Conservation (phyloP, 2,888 invertebrate species). For the Drosophila longiperda region DNA sequence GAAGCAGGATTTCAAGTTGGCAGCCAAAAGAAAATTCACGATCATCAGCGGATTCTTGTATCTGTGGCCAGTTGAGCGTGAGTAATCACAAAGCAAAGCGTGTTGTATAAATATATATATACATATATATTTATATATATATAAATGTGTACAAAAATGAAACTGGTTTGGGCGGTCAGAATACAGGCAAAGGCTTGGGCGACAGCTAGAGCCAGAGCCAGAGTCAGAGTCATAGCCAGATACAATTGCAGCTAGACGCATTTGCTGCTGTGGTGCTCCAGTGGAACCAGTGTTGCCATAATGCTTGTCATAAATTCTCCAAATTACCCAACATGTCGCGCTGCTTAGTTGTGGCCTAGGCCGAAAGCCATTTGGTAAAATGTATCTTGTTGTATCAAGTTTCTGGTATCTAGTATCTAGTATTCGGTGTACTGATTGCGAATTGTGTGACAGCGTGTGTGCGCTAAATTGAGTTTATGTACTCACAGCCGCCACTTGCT, state of each 20-base stretch:
- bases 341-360: slow-evolving; percentile 51
- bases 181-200: slow-evolving; percentile 21
- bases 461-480: slow-evolving; percentile 75
- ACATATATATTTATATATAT: slow-evolving; percentile 1
- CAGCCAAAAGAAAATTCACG: slow-evolving; percentile 62
- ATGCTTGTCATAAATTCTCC: slow-evolving; percentile 81
- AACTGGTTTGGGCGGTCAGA: slow-evolving; percentile 76
- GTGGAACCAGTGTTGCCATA: slow-evolving; percentile 74
- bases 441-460: slow-evolving; percentile 76
- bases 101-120: slow-evolving; percentile 75
- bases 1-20: slow-evolving; percentile 15
- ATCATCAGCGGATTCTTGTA: slow-evolving; percentile 61
- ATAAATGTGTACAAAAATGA: slow-evolving; percentile 64
- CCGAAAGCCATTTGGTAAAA: slow-evolving; percentile 28
- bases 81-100: slow-evolving; percentile 80
- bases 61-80: slow-evolving; percentile 68
- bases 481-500: slow-evolving; percentile 43
- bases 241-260: not conserved
- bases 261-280: slow-evolving; percentile 12
- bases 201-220: slow-evolving; percentile 3
- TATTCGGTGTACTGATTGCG: slow-evolving; percentile 64
- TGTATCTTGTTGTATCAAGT: slow-evolving; percentile 21
- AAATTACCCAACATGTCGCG: slow-evolving; percentile 79
- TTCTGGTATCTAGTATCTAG: slow-evolving; percentile 20
- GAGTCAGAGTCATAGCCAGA: slow-evolving; percentile 6